Base-by-base conservation (phyloP, 2,797 vertebrate genomes). In the Parotocinclus haroldoi region DNA sequence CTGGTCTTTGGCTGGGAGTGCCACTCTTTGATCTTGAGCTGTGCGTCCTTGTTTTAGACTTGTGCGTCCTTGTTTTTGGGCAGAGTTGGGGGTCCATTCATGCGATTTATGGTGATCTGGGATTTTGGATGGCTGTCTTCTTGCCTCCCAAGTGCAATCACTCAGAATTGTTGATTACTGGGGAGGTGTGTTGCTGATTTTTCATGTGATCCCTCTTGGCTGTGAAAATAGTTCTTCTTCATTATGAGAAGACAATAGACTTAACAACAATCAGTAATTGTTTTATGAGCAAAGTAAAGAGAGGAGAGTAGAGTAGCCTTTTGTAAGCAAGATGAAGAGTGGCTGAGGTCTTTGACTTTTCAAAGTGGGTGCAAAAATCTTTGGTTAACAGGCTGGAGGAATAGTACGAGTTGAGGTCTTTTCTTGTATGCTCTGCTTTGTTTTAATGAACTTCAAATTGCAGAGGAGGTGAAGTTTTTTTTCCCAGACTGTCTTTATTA, bases 381-480 rank as follows among this genome's bases (percentile, higher is more conserved):
- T 45, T n/a, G 49, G 50, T 40, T 52, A 42, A 16, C 16, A 40
- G 11, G 13, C 36, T 50, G 1, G 63, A 51, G 52, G 52, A 52
- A 48, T 46, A 19, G 63, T 7, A 9, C 36, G n/a, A 11, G 13
- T 18, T 38, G 8, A 44, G n/a, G 63, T 27, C 46, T 5, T 16
- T 44, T 16, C 39, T 55, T 54, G 51, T 37, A 7, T 45, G 12
- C 44, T 16, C 10, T 17, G 19, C 37, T 55, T 10, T 53, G 39
- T 44, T 63, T 52, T 42, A 40, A 50, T 50, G 13, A 46, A 13
- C 58, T 49, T 46, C 6, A 63, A 63, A 10, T 37, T 46, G 13
- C 13, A 14, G 3, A 46, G 14, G 19, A 36, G 14, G 11, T 5
- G 18, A 16, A 1, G 14, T 9, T 36, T 14, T 8, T 16, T 9